These are phyloP conservation scores for Apolygus lucorum DNA, from an alignment of 1,140 invertebrate genomes.

Conservation along the genomic window DNA sequence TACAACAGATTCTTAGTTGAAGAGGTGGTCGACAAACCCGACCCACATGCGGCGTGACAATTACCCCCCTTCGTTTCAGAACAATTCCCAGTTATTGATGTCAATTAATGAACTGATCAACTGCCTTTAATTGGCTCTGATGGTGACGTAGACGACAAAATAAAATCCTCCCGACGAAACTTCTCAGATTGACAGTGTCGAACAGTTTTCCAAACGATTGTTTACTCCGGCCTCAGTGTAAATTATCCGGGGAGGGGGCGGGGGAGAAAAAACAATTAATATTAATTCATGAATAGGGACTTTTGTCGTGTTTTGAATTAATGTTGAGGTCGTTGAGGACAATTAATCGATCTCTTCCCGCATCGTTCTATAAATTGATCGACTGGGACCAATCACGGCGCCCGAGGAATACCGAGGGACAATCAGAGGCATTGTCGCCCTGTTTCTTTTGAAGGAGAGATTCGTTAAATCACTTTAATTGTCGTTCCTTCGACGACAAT, in stretches of 20 bases:
- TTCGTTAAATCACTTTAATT: conserved; percentile 6
- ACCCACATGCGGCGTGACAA: conserved; percentile 8
- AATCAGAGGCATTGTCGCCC: neutral
- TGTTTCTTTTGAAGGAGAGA: neutral
- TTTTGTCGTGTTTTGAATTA: neutral
- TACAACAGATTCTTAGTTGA: too few species aligned
- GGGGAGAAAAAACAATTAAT: conserved; percentile 2
- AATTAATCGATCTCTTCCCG: conserved; percentile 8
- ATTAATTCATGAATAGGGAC: neutral
- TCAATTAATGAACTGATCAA: conserved; percentile 12
- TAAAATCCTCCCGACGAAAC: neutral
- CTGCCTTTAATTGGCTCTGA: conserved; percentile 11
- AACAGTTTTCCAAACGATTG: neutral
- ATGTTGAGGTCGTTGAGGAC: neutral
- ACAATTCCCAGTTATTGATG: conserved; percentile 14
- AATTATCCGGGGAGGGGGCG: conserved; percentile 12
- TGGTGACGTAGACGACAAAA: neutral
- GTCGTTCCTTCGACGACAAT: too few species aligned
- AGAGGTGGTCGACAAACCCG: neutral
- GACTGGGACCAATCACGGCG: neutral
- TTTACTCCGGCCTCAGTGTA: neutral
- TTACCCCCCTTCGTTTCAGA: neutral
- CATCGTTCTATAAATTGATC: neutral
- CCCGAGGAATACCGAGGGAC: neutral
- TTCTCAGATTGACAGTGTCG: neutral